Evolutionary conservation across 2,797 vertebrate genomes (phyloP).

Genomic region (Amazonetta brasiliensis): DNA sequence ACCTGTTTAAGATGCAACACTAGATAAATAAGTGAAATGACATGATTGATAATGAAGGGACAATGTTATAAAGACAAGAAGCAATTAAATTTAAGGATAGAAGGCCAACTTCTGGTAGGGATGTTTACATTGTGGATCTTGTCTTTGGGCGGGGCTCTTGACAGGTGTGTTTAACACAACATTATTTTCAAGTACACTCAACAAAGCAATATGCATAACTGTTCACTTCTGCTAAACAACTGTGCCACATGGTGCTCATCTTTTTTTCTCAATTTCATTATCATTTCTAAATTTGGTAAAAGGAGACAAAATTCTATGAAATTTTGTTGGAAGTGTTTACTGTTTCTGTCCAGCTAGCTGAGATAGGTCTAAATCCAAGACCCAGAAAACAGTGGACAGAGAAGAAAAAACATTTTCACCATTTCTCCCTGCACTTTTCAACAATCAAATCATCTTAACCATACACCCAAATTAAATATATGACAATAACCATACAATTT

Average conservation of each 20-base stretch:
- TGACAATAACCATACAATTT: neutral
- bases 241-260: neutral
- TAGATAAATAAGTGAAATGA: conserved; percentile 42
- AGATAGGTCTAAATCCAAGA: neutral
- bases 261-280: neutral
- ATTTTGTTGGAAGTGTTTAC: neutral
- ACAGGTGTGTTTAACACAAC: neutral
- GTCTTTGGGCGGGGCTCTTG: neutral
- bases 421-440: neutral
- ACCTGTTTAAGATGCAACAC: conserved; percentile 28
- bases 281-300: neutral
- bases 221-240: neutral
- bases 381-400: neutral
- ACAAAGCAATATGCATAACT: neutral
- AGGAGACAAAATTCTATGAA: neutral
- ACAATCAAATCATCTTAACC: neutral
- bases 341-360: neutral
- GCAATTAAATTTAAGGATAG: conserved; percentile 36
- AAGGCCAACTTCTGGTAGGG: conserved; percentile 16
- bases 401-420: neutral
- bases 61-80: conserved; percentile 27
- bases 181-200: neutral
- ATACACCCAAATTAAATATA: neutral
- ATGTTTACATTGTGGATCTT: neutral
- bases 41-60: conserved; percentile 36